Conservation (phyloP, 2,797 vertebrate species). For the Clarias laeviceps region DNA sequence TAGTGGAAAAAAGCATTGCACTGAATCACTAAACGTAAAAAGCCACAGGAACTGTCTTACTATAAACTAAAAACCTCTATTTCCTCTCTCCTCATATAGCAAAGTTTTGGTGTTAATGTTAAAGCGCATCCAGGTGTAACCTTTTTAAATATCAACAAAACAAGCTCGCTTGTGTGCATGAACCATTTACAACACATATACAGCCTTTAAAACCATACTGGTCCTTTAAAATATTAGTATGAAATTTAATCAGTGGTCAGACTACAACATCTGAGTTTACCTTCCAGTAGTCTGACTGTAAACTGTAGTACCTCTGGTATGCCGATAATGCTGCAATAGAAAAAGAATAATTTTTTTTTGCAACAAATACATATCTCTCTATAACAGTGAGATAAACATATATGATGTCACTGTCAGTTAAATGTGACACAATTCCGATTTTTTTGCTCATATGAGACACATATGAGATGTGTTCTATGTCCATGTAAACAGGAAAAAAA, state of each 20-base stretch:
- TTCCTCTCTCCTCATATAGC: neutral
- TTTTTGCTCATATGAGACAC: too few species aligned
- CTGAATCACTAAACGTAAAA: neutral
- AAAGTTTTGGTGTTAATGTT: neutral
- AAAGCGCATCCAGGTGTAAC: neutral
- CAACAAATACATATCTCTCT: neutral
- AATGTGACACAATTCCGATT: too few species aligned
- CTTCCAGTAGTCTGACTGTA: constrained; percentile 99
- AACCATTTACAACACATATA: too few species aligned
- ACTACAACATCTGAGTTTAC: constrained; percentile 62
- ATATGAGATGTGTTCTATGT: too few species aligned
- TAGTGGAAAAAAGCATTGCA: neutral
- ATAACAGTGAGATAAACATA: neutral
- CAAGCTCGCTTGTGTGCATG: neutral
- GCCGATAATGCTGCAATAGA: constrained; percentile 91
- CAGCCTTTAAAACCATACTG: too few species aligned
- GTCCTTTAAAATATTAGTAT: too few species aligned
- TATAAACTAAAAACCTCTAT: constrained; percentile 1
- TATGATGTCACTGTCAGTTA: too few species aligned
- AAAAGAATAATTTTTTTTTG: neutral
- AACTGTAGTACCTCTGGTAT: constrained; percentile 99
- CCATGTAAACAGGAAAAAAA: too few species aligned
- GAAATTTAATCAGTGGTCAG: neutral
- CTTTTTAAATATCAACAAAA: neutral
- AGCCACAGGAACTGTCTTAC: constrained; percentile 6